Evolutionary conservation across 2,888 invertebrate genomes (phyloP), one percentile per base, ranked within the genome.

Genomic region (Chrysodeixis includens): DNA sequence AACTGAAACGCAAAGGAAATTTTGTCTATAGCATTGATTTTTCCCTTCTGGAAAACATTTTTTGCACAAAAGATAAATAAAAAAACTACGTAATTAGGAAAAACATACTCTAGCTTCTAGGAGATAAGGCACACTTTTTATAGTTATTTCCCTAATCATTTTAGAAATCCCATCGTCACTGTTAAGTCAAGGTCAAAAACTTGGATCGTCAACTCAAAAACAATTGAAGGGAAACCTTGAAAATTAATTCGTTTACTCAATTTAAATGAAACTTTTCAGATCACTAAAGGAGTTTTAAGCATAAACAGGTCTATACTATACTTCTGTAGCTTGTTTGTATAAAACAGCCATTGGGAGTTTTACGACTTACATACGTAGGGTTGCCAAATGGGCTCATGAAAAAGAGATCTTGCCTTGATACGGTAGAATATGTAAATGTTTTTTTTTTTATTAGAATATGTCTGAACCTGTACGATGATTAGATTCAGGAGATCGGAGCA

Each of bases 341-440:
- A 83, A 82, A 82, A 84, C 82, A 83, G 83, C 84, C 86, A 87
- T 88, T 86, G 85, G 73, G 79, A 79, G 75, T 86, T 89, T 89
- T 88, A 90, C 88, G 88, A 87, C 76, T 62, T 74, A 82, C 80
- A 76, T 78, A 75, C 85, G 83, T 73, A 82, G 85, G 85, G 86
- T 83, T 90, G 89, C 91, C 91, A 91, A 92, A 92, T 90, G 86
- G 86, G 83, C 82, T 85, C 88, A 90, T 90, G 91, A 90, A 91
- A 90, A 89, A 83, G 87, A 86, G 86, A 90, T 90, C 80, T 74
- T 72, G 69, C 61, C 77, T 74, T 83, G 84, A 86, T 87, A 86
- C 80, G 83, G 79, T 10, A 72, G 85, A 82, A 84, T 88, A 90
- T 88, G 89, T 85, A 88, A 90, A 90, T 88, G 74, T 84, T 87